Evolutionary conservation across 2,797 vertebrate species (phyloP), one percentile per base, ranked within the genome.

Genomic region (Hozukius guyotensis): DNA sequence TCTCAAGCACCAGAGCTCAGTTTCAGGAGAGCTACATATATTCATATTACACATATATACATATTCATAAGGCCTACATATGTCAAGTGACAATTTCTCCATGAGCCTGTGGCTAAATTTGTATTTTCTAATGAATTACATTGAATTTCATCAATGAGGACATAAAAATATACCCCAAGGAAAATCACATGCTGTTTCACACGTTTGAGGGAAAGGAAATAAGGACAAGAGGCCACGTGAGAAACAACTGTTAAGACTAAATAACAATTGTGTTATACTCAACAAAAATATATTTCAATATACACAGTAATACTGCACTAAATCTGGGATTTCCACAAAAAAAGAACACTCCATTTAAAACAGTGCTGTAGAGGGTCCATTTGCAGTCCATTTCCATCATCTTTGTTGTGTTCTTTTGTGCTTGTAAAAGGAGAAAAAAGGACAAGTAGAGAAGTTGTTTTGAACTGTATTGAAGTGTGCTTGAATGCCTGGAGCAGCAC

Each of bases 401-500:
- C 14, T 11, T 53, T 42, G 61, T 62, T 77, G 14, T 29, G 38
- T 55, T 61, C 20, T 67, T 64, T 52, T 63, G 63, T 22, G 34
- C 27, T 59, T 67, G 29, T 72, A 63, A 2, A 11, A 72, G 34
- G 11, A 38, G 63, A 24, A 69, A 79, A 10, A 24, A 68, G 18
- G 31, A 27, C 6, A 57, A 13, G 52, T 29, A 46, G 18, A 67
- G 56, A 67, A 31, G 34, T 18, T 65, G 38, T 64, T 86, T 65
- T 74, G 52, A 85, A 69, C 46, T 22, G 14, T 65, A 78, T 72
- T 75, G 38, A 78, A 66, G 18, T 66, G 62, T 46, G 52, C 29
- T 60, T 78, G 62, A 86, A 73, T 53, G 67, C 38, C 53, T 67
- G 27, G 10, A 79, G 76, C 86, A 78, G 76, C 59, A 73, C 3